Conservation (phyloP, 2,888 invertebrate species). For the Protonemura montana region DNA sequence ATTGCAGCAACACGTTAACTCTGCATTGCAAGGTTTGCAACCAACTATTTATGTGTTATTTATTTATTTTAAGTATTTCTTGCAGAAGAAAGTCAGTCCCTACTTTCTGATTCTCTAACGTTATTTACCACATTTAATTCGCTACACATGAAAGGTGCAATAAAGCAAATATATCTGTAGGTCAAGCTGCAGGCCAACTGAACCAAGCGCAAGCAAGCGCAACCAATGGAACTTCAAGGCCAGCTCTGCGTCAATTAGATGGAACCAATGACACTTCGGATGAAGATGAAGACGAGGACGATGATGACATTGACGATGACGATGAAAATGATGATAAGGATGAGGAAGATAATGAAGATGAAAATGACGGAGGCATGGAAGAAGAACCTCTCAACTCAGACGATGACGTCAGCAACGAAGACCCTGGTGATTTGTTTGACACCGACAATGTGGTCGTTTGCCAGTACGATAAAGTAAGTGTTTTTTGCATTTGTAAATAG, state of each 20-base stretch:
- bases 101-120: too few relatives aligned
- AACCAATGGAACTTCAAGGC: background rate
- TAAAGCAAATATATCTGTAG: background rate
- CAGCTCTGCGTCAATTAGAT: conserved; percentile 50
- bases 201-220: background rate
- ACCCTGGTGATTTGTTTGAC: conserved; percentile 93
- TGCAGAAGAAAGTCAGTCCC: too few relatives aligned
- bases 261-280: conserved; percentile 60
- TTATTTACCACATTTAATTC: background rate
- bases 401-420: conserved; percentile 97
- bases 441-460: conserved; percentile 99
- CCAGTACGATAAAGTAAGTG: conserved; percentile 93
- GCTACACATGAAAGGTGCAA: background rate
- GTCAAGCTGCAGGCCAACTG: conserved; percentile 27
- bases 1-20: conserved; percentile 89
- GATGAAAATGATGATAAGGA: conserved; percentile 75
- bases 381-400: conserved; percentile 95
- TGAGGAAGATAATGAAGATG: conserved; percentile 79
- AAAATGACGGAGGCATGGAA: conserved; percentile 72
- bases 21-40: conserved; percentile 67
- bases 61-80: too few relatives aligned
- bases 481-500: background rate
- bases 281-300: conserved; percentile 77
- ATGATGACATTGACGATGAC: conserved; percentile 63
- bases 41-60: too few relatives aligned